Base-by-base conservation (phyloP, 2,797 vertebrate genomes). In the Enteromius anoplus region DNA sequence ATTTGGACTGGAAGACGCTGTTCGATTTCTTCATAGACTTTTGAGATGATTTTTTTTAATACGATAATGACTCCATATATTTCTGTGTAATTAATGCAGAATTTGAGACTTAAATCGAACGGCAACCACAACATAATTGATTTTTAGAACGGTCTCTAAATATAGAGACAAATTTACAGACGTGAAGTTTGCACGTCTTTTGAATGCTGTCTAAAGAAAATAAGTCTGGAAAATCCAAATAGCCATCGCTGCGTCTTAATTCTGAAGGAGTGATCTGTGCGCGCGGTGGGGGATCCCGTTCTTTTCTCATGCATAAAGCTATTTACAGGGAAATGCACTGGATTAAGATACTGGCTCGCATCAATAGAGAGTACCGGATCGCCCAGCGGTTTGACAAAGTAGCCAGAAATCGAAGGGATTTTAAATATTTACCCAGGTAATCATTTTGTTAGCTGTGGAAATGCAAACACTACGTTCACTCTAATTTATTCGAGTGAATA, bases 261-360 rank as follows among this genome's bases (percentile, higher is more conserved):
- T 71, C 66, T 77, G 34, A 32, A 66, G 55, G 77, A 85, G 66
- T 58, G 42, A 72, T 60, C 32, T 71, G 60, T 51, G 70, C 68
- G 80, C 80, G 47, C 82, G 29, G 85, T 75, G 62, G 87, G 87
- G 86, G 23, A 76, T 29, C 47, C 47, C 75, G 85, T 85, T 76
- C 91, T 85, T 92, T 94, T 95, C 92, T 94, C 91, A 94, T 95
- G 93, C 93, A 94, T 83, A 89, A 84, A 88, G 89, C 90, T 93
- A 92, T 94, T 95, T 94, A 93, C 92, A 94, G 94, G 93, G 93
- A 94, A 94, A 94, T 93, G 92, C 90, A 89, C 89, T 90, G 93
- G 94, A 95, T 96, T 94, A 95, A 88, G 87, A 87, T 85, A 80
- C 88, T 34, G 86, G 32, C 87, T 88, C 89, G 88, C 88, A 85